These are phyloP conservation scores for Hycleus cichorii DNA, from an alignment of 1,140 invertebrate genomes.

Conservation along the genomic window DNA sequence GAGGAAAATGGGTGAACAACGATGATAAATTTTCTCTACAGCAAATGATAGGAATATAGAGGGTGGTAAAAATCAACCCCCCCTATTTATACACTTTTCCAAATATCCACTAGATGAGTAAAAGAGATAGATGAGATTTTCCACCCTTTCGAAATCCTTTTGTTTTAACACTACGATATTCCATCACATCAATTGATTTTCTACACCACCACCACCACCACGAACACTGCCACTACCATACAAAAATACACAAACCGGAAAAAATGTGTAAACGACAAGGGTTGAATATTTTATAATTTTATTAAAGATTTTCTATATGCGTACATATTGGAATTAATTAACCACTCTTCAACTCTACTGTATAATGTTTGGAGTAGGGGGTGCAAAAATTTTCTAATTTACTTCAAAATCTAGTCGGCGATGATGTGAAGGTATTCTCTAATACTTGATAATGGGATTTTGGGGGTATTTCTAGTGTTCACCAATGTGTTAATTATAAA, in stretches of 20 bases:
- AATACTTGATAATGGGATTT: slow-evolving; percentile 12
- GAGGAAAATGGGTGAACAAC: too few relatives aligned
- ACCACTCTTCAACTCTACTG: background rate
- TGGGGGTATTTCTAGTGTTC: background rate
- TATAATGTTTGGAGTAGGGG: background rate
- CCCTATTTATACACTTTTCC: too few relatives aligned
- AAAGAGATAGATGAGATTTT: too few relatives aligned
- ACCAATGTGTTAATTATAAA: slow-evolving; percentile 27
- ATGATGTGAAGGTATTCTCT: background rate
- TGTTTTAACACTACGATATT: slow-evolving; percentile 10
- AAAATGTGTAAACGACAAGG: too few relatives aligned
- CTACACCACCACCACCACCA: too few relatives aligned
- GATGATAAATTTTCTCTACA: too few relatives aligned
- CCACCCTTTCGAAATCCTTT: slow-evolving; percentile 8
- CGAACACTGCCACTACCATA: too few relatives aligned
- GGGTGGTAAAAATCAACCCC: too few relatives aligned
- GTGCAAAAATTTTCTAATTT: background rate
- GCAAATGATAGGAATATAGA: too few relatives aligned
- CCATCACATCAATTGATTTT: background rate
- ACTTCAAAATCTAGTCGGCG: too few relatives aligned
- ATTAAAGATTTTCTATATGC: background rate
- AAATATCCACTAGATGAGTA: too few relatives aligned
- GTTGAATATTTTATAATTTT: slow-evolving; percentile 22
- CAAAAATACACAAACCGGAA: too few relatives aligned
- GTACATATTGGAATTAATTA: background rate